Percentiles rank a stretch among this genome's conserved stretches.
Evolutionary conservation across 2,113 vertebrate genomes (phyloP).

Genomic region (Platichthys stellatus): DNA sequence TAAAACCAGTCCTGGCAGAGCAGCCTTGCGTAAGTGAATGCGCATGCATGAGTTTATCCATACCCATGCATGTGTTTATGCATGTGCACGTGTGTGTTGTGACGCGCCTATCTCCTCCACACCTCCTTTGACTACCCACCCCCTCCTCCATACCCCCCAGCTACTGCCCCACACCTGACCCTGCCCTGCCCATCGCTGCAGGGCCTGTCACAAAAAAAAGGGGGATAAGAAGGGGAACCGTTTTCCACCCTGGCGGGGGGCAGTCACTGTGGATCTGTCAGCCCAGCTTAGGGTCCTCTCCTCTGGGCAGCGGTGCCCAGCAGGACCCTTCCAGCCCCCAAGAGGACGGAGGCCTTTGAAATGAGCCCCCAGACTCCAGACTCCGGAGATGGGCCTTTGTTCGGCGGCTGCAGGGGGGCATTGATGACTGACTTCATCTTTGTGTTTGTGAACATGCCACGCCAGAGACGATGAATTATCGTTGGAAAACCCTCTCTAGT

Average conservation of each 20-base stretch:
- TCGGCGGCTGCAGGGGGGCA: constrained; percentile 56
- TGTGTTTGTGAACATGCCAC: constrained; percentile 74
- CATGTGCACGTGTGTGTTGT: constrained; percentile 52
- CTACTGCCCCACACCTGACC: constrained; percentile 79
- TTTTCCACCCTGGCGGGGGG: constrained; percentile 72
- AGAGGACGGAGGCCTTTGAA: constrained; percentile 73
- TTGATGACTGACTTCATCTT: constrained; percentile 77
- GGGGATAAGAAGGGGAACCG: constrained; percentile 53
- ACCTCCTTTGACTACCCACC: constrained; percentile 35
- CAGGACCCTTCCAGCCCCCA: constrained; percentile 65
- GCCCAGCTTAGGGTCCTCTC: constrained; percentile 74
- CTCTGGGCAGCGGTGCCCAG: constrained; percentile 73
- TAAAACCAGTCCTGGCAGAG: constrained; percentile 59
- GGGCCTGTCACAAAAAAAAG: constrained; percentile 55
- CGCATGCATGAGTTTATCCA: constrained; percentile 42
- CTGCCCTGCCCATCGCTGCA: constrained; percentile 62
- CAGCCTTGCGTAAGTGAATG: constrained; percentile 62
- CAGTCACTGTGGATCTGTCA: constrained; percentile 78
- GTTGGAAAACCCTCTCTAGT: constrained; percentile 38
- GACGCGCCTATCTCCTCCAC: constrained; percentile 56
- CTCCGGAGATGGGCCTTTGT: constrained; percentile 72
- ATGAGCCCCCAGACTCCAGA: constrained; percentile 68
- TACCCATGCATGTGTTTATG: constrained; percentile 33
- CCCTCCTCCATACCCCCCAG: constrained; percentile 54
- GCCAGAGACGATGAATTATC: constrained; percentile 58